A percentile compares a stretch with the other conserved stretches of the same genome.
phyloP scores from a whole-genome alignment of 2,113 vertebrate species.

The Rattus norvegicus region GRCr8 NC_086035.1:21212501-21213000 shows the following conservation, averaged over 20 bases:
- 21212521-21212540: not conserved
- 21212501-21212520: not conserved
- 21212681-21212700: not conserved
- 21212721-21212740: not conserved
- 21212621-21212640: not conserved
- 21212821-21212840: not conserved
- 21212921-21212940: too few species aligned
- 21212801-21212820: not conserved
- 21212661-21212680: not conserved
- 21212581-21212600: rapidly evolving
- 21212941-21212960: too few species aligned
- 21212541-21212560: not conserved
- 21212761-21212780: not conserved
- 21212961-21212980: too few species aligned
- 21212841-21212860: not conserved
- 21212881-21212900: too few species aligned
- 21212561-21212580: not conserved
- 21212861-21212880: too few species aligned
- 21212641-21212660: not conserved
- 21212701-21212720: not conserved
- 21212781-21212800: too few species aligned
- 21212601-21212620: not conserved
- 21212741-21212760: not conserved
- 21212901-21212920: too few species aligned
- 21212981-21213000: too few species aligned